Evolutionary conservation across 1,140 invertebrate genomes (phyloP).

Genomic region (Microplitis demolitor): DNA sequence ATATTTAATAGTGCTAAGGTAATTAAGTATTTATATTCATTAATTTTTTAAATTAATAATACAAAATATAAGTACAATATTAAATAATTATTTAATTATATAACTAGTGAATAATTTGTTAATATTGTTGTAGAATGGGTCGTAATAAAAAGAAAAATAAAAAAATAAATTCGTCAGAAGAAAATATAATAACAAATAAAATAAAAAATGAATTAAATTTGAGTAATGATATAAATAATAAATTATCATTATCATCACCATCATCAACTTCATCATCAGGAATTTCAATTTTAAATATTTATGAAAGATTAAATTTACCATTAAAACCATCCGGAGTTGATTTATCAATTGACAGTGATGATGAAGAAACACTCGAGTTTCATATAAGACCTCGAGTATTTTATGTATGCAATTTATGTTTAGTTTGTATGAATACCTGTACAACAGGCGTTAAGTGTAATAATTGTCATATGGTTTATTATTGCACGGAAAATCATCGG

Average conservation of each 20-base stretch:
- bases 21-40: too few relatives aligned
- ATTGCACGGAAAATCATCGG: conserved; percentile 62
- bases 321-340: conserved; percentile 28
- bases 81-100: too few relatives aligned
- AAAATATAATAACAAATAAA: neutral
- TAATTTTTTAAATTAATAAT: too few relatives aligned
- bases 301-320: conserved; percentile 38
- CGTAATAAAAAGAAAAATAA: conserved; percentile 29
- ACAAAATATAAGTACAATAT: too few relatives aligned
- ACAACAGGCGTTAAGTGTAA: conserved; percentile 44
- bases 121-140: conserved; percentile 26
- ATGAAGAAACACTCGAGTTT: conserved; percentile 45
- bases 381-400: conserved; percentile 48
- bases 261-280: neutral
- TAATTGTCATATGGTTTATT: conserved; percentile 62
- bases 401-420: conserved; percentile 51
- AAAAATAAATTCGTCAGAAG: neutral
- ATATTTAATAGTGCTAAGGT: too few relatives aligned
- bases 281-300: conserved; percentile 32
- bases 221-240: neutral
- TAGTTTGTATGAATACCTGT: conserved; percentile 49
- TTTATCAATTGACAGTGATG: conserved; percentile 32
- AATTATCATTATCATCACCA: neutral
- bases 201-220: neutral
- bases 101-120: neutral